Evolutionary conservation across 2,797 vertebrate genomes (phyloP), one percentile per base, ranked within the genome.

Genomic region (Sebastiscus albofasciatus): DNA sequence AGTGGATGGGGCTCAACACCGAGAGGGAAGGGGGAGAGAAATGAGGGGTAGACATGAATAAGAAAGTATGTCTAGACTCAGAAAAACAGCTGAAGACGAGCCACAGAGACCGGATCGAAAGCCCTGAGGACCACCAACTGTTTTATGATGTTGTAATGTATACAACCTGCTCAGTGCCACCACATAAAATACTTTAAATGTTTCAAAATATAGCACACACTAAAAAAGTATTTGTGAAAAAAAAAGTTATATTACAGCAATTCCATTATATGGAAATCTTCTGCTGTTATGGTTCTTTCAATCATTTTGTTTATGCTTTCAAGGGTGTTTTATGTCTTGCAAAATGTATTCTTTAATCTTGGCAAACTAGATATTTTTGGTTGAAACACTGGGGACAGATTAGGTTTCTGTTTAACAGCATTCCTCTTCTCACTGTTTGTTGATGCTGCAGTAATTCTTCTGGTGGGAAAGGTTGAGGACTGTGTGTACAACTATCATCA

Each of bases 31-130:
- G 42, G 42, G 16, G 42, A 52, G 58, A 52, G 18, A 77, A 76
- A 73, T 5, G 8, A 72, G 13, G 36, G 22, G n/a, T 3, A 34
- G 65, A 46, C 55, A 33, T 26, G 18, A 74, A 74, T 72, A 39
- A 67, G 33, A 81, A 67, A 83, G 84, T 68, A 87, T 74, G 59
- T 73, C 73, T 59, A 36, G 73, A 72, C 74, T 83, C 39, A 68
- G 24, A 67, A 67, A 73, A 79, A 80, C 62, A 72, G 72, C 68
- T 72, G 46, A 77, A 85, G 74, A 89, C 68, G 77, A 84, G 69
- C 72, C 46, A 66, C 24, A 65, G 61, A 87, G 46, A 75, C 8
- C 24, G 27, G 39, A 39, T 67, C 8, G 62, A 42, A 73, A 77
- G 70, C 77, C 71, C 54, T 12, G 34, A 22, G 67, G 83, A 82